Evolutionary conservation across 2,113 vertebrate species (phyloP).

Genomic region (Phrynosoma blainvillii): DNA sequence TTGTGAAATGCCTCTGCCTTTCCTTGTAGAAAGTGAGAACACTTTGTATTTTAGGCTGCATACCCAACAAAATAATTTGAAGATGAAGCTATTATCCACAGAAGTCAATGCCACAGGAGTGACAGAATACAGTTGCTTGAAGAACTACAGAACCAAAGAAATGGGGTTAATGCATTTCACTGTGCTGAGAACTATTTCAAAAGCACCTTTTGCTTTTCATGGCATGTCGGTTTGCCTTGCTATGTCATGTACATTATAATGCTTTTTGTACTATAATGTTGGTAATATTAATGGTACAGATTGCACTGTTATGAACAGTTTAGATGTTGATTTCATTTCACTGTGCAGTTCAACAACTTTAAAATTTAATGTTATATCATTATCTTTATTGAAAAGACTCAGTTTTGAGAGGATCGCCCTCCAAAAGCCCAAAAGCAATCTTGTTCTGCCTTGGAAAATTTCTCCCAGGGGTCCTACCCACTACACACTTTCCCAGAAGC

Average conservation of each 20-base stretch:
- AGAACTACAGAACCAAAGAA: conserved; percentile 10
- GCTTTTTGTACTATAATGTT: neutral
- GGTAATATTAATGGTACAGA: neutral
- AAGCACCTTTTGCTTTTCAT: neutral
- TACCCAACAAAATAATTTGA: conserved; percentile 30
- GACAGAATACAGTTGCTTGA: neutral
- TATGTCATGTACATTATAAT: neutral
- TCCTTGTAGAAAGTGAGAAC: neutral
- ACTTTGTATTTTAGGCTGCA: conserved; percentile 47
- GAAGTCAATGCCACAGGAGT: neutral
- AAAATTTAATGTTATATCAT: no score
- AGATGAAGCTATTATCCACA: conserved; percentile 33
- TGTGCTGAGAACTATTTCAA: neutral
- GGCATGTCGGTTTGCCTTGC: neutral
- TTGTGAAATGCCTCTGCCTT: neutral
- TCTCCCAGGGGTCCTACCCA: no score
- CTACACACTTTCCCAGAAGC: neutral
- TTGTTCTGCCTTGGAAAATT: no score
- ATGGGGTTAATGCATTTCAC: neutral
- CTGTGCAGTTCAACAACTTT: no score
- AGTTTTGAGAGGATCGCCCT: no score
- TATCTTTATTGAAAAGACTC: no score
- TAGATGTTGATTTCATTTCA: neutral
- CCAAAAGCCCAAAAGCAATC: no score
- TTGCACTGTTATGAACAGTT: neutral